These are phyloP conservation scores for Sus cebifrons DNA, from an alignment of 2,797 vertebrate genomes.

Conservation along the genomic window DNA sequence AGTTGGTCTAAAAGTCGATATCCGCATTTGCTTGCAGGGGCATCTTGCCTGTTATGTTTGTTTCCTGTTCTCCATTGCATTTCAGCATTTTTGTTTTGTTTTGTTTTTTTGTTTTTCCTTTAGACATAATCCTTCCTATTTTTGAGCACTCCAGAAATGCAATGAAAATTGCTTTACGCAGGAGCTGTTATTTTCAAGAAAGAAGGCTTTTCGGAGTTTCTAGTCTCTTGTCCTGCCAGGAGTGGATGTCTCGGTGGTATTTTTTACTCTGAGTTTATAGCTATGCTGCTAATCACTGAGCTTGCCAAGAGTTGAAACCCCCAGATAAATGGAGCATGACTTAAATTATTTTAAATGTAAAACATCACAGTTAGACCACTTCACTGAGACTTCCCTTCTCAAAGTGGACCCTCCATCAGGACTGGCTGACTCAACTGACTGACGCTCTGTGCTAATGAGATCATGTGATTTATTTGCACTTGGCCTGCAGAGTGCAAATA, in stretches of 20 bases:
- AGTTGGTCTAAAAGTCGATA: background rate
- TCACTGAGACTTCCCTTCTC: constrained; percentile 53
- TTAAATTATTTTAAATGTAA: constrained; percentile 78
- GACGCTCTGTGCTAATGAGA: constrained; percentile 1
- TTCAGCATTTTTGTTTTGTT: constrained; percentile 40
- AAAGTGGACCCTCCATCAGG: background rate
- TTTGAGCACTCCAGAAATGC: constrained; percentile 53
- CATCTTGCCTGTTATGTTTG: background rate
- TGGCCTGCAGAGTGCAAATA: background rate
- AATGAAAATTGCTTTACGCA: constrained; percentile 1
- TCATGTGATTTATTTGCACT: background rate
- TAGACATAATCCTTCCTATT: background rate
- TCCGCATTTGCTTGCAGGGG: background rate
- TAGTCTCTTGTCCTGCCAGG: background rate
- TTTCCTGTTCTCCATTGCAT: background rate
- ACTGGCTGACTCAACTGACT: constrained; percentile 26
- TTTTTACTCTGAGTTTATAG: constrained; percentile 57
- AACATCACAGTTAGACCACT: constrained; percentile 31
- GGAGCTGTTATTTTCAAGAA: constrained; percentile 38
- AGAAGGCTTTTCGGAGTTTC: background rate
- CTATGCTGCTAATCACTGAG: constrained; percentile 9
- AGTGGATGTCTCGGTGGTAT: background rate
- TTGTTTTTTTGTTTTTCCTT: constrained; percentile 30
- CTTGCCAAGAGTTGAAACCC: constrained; percentile 64
- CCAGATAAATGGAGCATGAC: constrained; percentile 59